Base-by-base conservation (phyloP, 2,113 vertebrate species). In the Myiagra hebetior region DNA sequence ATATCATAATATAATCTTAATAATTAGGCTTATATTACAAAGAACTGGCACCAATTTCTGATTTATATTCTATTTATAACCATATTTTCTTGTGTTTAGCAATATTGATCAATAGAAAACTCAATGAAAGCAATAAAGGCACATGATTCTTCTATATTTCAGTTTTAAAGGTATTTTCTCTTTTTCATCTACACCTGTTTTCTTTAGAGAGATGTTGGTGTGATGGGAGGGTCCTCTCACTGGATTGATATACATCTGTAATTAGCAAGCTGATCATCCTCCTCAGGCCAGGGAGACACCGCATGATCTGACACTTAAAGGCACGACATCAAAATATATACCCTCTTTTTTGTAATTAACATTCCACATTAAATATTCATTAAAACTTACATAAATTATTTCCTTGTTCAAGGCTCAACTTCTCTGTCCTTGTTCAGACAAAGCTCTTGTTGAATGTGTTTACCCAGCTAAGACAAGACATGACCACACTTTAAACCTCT, bases 341-440 rank as follows among this genome's bases (percentile, higher is more conserved):
- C 9, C 64, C 56, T 44, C 17, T 63, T 70, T 92, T 82, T 90
- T 35, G 37, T 68, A 93, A 90, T 80, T 88, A 95, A 77, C 4
- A 6, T 80, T 95, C 69, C 70, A 77, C 55, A 42, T 90, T 81
- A 93, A 91, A 84, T 86, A 94, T 94, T 94, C 31, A 31, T 90
- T 84, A 93, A 93, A 57, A 60, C 44, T 76, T 86, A 55, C 17
- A 94, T 67, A 96, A 93, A 89, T 85, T 87, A 93, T 81, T 95
- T 96, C 76, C 60, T 92, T 86, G 31, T 94, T 92, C 79, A 73
- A 78, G 77, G 59, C 33, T 85, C 73, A 63, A 15, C 37, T 81
- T 74, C 86, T 86, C 88, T 85, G 57, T 63, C 93, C 78, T 89
- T 87, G 44, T 92, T 91, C 92, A 86, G 83, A 50, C 68, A 91